Evolutionary conservation across 2,797 vertebrate species (phyloP).

Genomic region (Peromyscus melanophrys): DNA sequence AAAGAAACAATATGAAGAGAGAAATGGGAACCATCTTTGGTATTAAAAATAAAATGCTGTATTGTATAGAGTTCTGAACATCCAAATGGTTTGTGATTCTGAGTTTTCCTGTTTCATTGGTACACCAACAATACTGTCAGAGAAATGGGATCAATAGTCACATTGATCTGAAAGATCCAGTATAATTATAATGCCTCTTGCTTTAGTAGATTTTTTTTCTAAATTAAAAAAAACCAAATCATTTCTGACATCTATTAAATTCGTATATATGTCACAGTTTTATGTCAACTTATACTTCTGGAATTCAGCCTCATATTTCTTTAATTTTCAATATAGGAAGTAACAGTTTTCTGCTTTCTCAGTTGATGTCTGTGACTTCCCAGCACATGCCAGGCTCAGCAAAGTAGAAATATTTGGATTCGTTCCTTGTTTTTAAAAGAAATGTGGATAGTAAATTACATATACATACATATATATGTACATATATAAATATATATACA

Average conservation of each 20-base stretch:
- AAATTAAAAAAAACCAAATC: conserved; percentile 7
- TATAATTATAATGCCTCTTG: not conserved
- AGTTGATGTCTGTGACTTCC: not conserved
- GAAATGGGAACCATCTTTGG: not conserved
- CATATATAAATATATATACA: not conserved
- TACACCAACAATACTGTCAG: not conserved
- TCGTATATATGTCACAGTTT: conserved; percentile 50
- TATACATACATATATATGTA: not conserved
- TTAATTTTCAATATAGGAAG: conserved; percentile 39
- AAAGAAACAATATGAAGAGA: conserved; percentile 46
- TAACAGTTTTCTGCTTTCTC: not conserved
- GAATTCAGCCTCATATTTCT: conserved; percentile 19
- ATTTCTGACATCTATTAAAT: not conserved
- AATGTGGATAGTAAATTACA: conserved; percentile 2
- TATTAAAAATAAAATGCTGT: conserved; percentile 12
- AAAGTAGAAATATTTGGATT: conserved; percentile 24
- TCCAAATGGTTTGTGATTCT: conserved; percentile 12
- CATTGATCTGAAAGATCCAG: not conserved
- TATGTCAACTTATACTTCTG: conserved; percentile 41
- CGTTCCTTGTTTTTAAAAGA: conserved; percentile 35
- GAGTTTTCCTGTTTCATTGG: conserved; percentile 27
- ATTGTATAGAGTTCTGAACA: not conserved
- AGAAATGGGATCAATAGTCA: conserved; percentile 5
- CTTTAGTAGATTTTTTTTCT: conserved; percentile 32
- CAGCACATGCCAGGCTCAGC: not conserved